phyloP scores from a whole-genome alignment of 2,888 invertebrate species.

The Eristalis tenax region DNA sequence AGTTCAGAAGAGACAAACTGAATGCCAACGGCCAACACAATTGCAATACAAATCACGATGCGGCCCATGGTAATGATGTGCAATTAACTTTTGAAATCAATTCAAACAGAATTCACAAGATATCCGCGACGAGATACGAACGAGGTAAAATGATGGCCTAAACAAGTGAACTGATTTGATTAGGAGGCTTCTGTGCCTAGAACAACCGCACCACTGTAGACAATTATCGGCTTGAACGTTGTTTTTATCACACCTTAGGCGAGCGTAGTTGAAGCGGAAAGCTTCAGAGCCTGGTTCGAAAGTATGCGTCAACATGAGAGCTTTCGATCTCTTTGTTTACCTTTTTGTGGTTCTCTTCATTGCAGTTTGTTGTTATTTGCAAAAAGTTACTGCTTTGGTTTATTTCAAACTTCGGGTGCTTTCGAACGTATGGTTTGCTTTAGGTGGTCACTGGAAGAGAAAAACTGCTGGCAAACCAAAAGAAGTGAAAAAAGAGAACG shows the following conservation, averaged over 20 bases:
- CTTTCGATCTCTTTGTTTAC: constrained; percentile 48
- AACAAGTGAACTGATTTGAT: not conserved
- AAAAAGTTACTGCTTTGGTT: not conserved
- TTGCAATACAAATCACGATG: constrained; percentile 36
- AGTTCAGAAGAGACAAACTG: constrained; percentile 34
- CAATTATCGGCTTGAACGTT: not conserved
- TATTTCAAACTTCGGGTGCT: not conserved
- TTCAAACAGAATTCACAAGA: constrained; percentile 2
- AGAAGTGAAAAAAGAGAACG: not conserved
- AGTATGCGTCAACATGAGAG: not conserved
- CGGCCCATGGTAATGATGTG: constrained; percentile 12
- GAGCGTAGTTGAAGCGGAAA: not conserved
- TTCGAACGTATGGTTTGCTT: too few relatives aligned
- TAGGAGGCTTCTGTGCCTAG: constrained; percentile 32
- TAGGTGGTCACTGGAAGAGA: not conserved
- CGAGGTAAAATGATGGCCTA: not conserved
- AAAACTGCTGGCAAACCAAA: not conserved
- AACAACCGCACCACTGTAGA: constrained; percentile 41
- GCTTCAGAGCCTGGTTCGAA: constrained; percentile 24
- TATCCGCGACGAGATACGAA: not conserved
- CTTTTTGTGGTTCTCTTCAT: not conserved
- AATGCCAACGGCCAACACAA: constrained; percentile 19
- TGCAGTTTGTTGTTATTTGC: not conserved
- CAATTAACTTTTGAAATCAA: constrained; percentile 5
- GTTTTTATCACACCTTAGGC: constrained; percentile 52